These are phyloP conservation scores for Apistogramma diplotaenia DNA, from an alignment of 2,113 vertebrate species.

Conservation along the genomic window DNA sequence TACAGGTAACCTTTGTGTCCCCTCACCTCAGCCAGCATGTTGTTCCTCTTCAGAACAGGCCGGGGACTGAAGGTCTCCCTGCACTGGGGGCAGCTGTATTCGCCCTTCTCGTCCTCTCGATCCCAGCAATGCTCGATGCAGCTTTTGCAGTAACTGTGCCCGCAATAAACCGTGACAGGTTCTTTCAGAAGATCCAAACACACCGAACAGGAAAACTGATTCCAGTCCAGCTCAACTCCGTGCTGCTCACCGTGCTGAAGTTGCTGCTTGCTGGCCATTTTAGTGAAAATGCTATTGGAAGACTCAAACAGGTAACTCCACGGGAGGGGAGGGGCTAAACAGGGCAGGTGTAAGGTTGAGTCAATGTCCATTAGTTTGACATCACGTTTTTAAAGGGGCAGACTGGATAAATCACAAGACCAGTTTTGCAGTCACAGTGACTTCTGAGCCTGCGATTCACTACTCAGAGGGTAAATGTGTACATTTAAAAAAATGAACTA, in stretches of 20 bases:
- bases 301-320: no score
- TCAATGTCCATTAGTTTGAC: not conserved
- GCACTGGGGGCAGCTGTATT: slow-evolving; percentile 23
- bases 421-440: not conserved
- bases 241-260: not conserved
- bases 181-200: slow-evolving; percentile 4
- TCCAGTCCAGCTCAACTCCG: not conserved
- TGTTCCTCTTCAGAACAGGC: not conserved
- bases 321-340: not conserved
- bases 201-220: slow-evolving; percentile 2
- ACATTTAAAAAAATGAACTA: not conserved
- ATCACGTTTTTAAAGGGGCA: rapidly evolving
- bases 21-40: not conserved
- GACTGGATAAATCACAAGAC: not conserved
- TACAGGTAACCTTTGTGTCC: not conserved
- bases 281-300: not conserved
- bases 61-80: not conserved
- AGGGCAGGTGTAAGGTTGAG: not conserved
- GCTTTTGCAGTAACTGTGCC: not conserved
- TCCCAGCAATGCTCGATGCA: slow-evolving; percentile 18
- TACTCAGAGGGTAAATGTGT: not conserved
- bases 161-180: not conserved
- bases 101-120: not conserved
- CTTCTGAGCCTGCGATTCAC: rapidly evolving
- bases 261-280: not conserved